These are phyloP conservation scores for Theretra japonica DNA, from an alignment of 2,888 invertebrate genomes.

Conservation along the genomic window DNA sequence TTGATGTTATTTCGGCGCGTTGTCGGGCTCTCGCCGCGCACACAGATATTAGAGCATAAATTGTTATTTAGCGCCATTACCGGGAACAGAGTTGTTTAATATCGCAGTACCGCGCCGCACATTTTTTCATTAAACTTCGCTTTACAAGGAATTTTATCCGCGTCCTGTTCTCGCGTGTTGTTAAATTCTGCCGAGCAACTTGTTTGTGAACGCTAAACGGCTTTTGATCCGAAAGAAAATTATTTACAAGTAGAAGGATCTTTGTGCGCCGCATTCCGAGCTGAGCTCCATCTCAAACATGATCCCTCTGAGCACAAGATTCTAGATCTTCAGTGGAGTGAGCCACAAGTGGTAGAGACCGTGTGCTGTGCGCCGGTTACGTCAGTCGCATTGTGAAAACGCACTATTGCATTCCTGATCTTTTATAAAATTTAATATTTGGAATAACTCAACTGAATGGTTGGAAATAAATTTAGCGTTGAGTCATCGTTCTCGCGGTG, in stretches of 20 bases:
- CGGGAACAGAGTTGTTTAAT: conserved; percentile 16
- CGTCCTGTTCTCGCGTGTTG: neutral
- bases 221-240: neutral
- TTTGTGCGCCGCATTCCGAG: neutral
- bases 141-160: conserved; percentile 5
- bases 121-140: conserved; percentile 23
- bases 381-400: neutral
- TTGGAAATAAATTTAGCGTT: neutral
- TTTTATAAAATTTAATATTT: too few species aligned
- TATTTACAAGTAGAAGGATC: neutral
- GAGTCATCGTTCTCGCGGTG: too few species aligned
- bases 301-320: neutral
- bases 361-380: neutral
- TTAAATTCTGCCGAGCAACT: neutral
- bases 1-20: neutral
- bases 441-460: neutral
- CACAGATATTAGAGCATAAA: conserved; percentile 8
- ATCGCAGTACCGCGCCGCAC: neutral
- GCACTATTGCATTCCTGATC: neutral
- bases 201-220: neutral
- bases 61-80: conserved; percentile 23
- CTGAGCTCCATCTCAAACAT: neutral
- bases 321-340: too few species aligned
- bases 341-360: neutral
- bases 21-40: neutral